Evolutionary conservation across 2,797 vertebrate species (phyloP), one percentile per base, ranked within the genome.

Genomic region (Erithacus rubecula): DNA sequence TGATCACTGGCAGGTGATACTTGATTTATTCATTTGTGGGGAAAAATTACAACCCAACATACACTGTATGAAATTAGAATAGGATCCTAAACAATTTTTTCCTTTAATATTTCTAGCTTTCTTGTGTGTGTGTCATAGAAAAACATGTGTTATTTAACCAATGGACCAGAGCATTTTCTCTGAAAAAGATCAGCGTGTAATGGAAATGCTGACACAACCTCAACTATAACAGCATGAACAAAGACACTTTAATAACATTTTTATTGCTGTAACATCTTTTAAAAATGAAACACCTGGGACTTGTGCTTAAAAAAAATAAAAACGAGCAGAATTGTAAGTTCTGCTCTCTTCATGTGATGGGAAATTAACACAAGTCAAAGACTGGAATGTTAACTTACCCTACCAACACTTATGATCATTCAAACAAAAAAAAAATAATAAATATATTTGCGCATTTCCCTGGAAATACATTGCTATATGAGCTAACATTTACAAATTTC

Each of bases 231-330:
- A 94, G 91, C 92, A 81, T 90, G 92, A 97, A 95, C 36, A n/a
- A 95, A 94, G 89, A 86, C 83, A 96, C 90, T 86, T 96, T 96
- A 96, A 96, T 96, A 97, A 95, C 94, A 87, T 94, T 90, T 97
- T 88, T 96, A 93, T 97, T 97, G 94, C 94, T 96, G 85, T 90
- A 96, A 95, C 92, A 90, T 90, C 90, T 95, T 93, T 95, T 95
- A 93, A 96, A 96, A 96, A 96, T 96, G 95, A 96, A 95, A 95
- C 87, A 96, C 80, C 81, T 93, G 96, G 83, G 92, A 74, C 91
- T 94, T 89, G 71, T 49, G 29, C 68, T 86, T 91, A 51, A 96
- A 95, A 95, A 95, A 92, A 89, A 52, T 22, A 53, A 71, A 79
- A 87, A 49, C 39, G 59, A 67, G 14, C 15, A 76, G 60, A 88